Evolutionary conservation across 2,113 vertebrate genomes (phyloP).

Genomic region (Paratilapia polleni): DNA sequence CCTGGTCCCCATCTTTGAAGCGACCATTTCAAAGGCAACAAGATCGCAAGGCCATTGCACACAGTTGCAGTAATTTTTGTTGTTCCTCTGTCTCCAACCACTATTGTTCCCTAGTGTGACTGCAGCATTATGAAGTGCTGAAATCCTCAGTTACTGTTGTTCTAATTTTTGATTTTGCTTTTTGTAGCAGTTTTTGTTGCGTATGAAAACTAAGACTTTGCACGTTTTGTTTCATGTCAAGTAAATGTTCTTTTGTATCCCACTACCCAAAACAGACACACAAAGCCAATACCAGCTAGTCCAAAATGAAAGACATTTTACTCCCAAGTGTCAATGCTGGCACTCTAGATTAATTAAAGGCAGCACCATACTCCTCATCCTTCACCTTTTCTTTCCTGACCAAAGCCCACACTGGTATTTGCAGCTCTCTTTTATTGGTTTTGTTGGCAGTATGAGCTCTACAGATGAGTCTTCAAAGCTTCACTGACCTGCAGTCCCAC

Average conservation of each 20-base stretch:
- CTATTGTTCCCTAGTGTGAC: rapidly evolving
- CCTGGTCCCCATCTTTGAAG: rapidly evolving
- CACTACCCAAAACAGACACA: not conserved
- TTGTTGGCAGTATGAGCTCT: constrained; percentile 6
- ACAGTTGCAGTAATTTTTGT: not conserved
- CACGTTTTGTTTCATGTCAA: no score
- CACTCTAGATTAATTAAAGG: constrained; percentile 19
- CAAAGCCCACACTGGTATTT: constrained; percentile 52
- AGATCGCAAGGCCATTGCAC: not conserved
- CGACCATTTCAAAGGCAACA: not conserved
- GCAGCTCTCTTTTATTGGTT: constrained; percentile 49
- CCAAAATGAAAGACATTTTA: constrained; percentile 17
- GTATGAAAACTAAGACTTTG: not conserved
- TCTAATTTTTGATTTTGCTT: not conserved
- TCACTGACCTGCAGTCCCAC: constrained; percentile 15
- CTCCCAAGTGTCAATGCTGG: not conserved
- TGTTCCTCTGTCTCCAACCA: not conserved
- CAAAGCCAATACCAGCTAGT: constrained; percentile 22
- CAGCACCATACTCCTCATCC: not conserved
- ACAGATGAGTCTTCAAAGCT: constrained; percentile 31
- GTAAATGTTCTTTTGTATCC: no score
- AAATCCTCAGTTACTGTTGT: not conserved
- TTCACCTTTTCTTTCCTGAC: constrained; percentile 13
- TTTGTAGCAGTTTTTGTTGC: not conserved
- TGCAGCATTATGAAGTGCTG: rapidly evolving